These are phyloP conservation scores for Cyanoliseus patagonus DNA, from an alignment of 2,113 vertebrate genomes.

Conservation along the genomic window DNA sequence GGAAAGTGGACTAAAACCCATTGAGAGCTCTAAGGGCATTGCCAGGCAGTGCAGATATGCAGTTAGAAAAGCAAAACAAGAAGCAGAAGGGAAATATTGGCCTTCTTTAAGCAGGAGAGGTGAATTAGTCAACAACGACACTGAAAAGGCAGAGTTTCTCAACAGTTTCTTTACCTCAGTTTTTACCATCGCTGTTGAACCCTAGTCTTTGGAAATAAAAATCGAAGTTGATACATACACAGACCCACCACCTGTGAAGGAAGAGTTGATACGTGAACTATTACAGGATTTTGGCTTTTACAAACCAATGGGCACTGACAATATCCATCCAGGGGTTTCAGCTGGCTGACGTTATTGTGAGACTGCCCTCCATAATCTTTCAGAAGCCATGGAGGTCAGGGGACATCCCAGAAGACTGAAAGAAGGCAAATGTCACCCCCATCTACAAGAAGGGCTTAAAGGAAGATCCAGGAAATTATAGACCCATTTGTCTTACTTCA, in stretches of 20 bases:
- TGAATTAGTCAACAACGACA: background rate
- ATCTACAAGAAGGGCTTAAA: background rate
- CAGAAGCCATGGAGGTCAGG: background rate
- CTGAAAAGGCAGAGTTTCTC: background rate
- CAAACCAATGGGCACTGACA: fast-evolving
- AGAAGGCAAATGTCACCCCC: background rate
- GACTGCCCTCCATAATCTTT: background rate
- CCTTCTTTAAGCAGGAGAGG: background rate
- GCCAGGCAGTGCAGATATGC: background rate
- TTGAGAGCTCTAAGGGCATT: background rate
- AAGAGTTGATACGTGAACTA: background rate
- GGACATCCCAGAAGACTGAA: background rate
- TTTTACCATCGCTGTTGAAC: background rate
- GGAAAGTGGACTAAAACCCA: background rate
- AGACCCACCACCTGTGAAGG: background rate
- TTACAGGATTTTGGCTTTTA: background rate
- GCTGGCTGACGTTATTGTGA: fast-evolving
- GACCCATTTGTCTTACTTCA: background rate
- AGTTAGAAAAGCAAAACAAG: background rate
- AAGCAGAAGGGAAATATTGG: background rate
- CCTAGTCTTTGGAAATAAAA: background rate
- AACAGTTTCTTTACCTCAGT: background rate
- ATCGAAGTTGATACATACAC: background rate
- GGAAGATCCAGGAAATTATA: background rate
- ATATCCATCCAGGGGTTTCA: background rate